These are phyloP conservation scores for Nasonia vitripennis DNA, from an alignment of 1,140 invertebrate genomes.

Conservation along the genomic window DNA sequence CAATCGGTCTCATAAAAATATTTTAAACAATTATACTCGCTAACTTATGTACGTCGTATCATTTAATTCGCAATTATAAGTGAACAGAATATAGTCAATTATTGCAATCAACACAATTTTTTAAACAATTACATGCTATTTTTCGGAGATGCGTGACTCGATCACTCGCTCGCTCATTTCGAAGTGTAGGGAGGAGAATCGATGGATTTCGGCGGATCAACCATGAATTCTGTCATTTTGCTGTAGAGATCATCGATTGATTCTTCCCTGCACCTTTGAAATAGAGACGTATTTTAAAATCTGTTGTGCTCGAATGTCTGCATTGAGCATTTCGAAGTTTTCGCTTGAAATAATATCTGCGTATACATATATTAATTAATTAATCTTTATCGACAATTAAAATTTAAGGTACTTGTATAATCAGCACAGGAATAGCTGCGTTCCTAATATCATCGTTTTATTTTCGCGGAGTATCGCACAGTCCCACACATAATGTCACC, in stretches of 20 bases:
- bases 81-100: conserved; percentile 11
- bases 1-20: conserved; percentile 40
- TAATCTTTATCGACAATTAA: conserved; percentile 5
- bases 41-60: neutral
- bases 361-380: neutral
- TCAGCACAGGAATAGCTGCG: conserved; percentile 24
- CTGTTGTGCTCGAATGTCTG: neutral
- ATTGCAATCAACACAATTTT: conserved; percentile 20
- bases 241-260: neutral
- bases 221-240: too few relatives aligned
- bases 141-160: neutral
- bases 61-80: neutral
- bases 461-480: neutral
- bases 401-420: conserved; percentile 28
- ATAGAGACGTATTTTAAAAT: neutral
- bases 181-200: too few relatives aligned
- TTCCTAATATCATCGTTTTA: conserved; percentile 19
- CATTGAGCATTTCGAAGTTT: conserved; percentile 11
- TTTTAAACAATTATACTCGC: conserved; percentile 29
- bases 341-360: conserved; percentile 9
- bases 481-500: neutral
- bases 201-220: too few relatives aligned
- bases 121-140: neutral
- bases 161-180: neutral
- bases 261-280: neutral